Conservation (phyloP, 2,797 vertebrate genomes). For the Crocodylus rhombifer region DNA sequence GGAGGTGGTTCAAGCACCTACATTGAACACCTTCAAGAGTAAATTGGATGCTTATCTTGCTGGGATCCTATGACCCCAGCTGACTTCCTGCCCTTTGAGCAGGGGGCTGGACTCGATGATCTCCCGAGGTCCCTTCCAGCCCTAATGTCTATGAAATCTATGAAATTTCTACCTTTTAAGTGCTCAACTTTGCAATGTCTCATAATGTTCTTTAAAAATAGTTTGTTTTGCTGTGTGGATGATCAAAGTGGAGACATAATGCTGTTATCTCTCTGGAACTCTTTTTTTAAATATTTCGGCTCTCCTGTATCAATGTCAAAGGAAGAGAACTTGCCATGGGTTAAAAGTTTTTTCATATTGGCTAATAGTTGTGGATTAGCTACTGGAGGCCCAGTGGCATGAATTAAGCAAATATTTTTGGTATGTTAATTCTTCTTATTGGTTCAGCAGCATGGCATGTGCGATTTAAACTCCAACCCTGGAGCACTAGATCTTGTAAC, state of each 20-base stretch:
- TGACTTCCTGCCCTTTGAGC: too few species aligned
- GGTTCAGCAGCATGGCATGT: background rate
- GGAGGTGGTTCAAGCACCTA: too few species aligned
- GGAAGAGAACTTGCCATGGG: background rate
- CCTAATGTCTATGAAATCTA: too few species aligned
- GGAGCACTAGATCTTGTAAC: background rate
- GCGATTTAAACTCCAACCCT: background rate
- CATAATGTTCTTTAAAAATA: too few species aligned
- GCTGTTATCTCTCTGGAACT: background rate
- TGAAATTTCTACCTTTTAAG: too few species aligned
- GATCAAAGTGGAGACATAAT: background rate
- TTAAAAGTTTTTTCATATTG: background rate
- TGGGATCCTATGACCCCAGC: too few species aligned
- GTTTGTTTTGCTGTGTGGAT: rapidly evolving
- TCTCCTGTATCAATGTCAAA: background rate
- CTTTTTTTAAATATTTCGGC: background rate
- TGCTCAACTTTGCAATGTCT: too few species aligned
- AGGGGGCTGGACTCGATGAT: too few species aligned
- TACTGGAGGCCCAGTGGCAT: background rate
- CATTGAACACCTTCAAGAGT: too few species aligned
- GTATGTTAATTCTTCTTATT: background rate
- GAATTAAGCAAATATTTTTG: background rate
- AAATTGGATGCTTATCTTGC: too few species aligned
- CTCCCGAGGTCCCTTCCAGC: too few species aligned
- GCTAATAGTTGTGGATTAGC: background rate